Conservation (phyloP, 2,888 invertebrate species). For the Frankliniella fusca region DNA sequence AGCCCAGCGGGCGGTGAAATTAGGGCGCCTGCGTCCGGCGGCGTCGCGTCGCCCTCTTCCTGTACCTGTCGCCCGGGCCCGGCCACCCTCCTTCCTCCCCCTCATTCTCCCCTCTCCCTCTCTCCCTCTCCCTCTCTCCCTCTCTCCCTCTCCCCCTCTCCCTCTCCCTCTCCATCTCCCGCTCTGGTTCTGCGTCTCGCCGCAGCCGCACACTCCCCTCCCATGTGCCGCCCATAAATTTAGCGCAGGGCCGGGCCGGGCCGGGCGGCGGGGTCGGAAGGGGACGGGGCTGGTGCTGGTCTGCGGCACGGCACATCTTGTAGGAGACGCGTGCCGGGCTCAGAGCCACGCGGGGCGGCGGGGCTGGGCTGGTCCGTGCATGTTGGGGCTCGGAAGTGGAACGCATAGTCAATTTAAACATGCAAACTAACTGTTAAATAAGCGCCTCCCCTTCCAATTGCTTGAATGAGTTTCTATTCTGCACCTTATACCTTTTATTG, state of each 20-base stretch:
- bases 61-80: neutral
- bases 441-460: too few species aligned
- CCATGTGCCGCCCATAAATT: conserved; percentile 7
- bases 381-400: neutral
- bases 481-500: too few species aligned
- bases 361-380: neutral
- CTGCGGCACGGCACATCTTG: neutral
- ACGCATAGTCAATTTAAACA: too few species aligned
- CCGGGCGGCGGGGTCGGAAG: neutral
- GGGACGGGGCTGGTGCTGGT: neutral
- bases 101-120: neutral
- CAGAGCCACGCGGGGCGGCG: neutral
- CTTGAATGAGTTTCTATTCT: too few species aligned
- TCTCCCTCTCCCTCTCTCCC: too few species aligned
- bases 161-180: neutral
- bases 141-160: too few species aligned
- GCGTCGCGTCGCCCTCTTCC: too few species aligned
- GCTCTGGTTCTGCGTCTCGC: too few species aligned
- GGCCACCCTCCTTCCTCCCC: neutral
- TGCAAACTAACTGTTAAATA: too few species aligned
- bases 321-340: neutral
- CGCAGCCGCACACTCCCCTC: neutral
- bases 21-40: too few species aligned
- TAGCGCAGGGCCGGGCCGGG: neutral
- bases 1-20: too few species aligned